Percentiles rank a stretch among this genome's conserved stretches.
Evolutionary conservation across 2,888 invertebrate species (phyloP).

Genomic region (Rhaphigaster nebulosa): DNA sequence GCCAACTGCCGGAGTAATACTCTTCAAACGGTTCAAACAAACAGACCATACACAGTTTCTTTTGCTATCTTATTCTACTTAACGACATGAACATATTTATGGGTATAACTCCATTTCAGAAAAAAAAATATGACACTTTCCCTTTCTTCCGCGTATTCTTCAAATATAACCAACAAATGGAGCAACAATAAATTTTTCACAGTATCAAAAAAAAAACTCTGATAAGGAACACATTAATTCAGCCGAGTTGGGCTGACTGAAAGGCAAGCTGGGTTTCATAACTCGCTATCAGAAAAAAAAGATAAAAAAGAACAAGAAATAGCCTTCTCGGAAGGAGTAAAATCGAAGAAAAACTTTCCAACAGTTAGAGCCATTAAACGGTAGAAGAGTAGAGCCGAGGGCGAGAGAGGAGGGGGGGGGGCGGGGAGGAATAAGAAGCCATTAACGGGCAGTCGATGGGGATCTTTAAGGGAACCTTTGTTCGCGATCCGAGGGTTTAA

Average conservation of each 20-base stretch:
- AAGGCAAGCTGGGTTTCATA: neutral
- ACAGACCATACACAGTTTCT: too few species aligned
- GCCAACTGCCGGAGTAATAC: too few species aligned
- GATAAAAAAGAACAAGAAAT: neutral
- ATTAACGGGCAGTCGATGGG: neutral
- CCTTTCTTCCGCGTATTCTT: too few species aligned
- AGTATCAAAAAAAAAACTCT: neutral
- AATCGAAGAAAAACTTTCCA: constrained; percentile 47
- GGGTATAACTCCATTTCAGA: too few species aligned
- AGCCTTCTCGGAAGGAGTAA: neutral
- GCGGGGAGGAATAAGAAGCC: neutral
- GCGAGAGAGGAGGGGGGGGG: neutral
- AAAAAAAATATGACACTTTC: too few species aligned
- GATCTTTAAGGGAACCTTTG: neutral
- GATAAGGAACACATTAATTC: neutral
- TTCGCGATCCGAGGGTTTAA: neutral
- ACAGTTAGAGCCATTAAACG: constrained; percentile 50
- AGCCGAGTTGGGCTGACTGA: neutral
- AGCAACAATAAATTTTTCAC: too few species aligned
- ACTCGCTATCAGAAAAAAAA: neutral
- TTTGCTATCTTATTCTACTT: too few species aligned
- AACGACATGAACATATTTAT: too few species aligned
- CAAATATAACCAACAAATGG: too few species aligned
- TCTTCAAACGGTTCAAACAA: too few species aligned
- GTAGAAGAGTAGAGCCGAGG: neutral